Evolutionary conservation across 2,888 invertebrate species (phyloP), one percentile per base, ranked within the genome.

Genomic region (Drosophila incognita): DNA sequence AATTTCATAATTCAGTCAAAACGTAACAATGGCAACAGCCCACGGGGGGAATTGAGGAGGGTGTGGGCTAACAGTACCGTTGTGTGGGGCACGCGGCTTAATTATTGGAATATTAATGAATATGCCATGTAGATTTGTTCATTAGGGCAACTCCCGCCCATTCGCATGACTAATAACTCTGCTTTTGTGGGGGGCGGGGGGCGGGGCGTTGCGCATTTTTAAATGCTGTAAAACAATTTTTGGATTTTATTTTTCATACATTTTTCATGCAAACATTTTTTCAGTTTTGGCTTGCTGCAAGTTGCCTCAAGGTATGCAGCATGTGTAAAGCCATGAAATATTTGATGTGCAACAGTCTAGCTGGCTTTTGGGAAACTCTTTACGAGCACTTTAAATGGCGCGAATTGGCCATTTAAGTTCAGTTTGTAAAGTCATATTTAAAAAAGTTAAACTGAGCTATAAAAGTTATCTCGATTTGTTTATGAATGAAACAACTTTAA

Each of bases 51-150:
- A 18, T 7, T 10, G 35, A 13, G 13, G 8, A 2, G 31, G 51
- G 24, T 11, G n/a, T 15, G 27, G 29, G 33, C 10, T 40, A 52
- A 54, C 54, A 48, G 29, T 40, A 1, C 35, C 56, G 15, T 31
- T n/a, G 60, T 15, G 29, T 62, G 29, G 58, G 63, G 53, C 65
- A 53, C n/a, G 29, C 18, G 10, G 69, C 86, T 90, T 87, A 90
- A 87, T 87, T 87, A 87, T 87, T 88, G 87, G 89, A 82, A 88
- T 86, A 90, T 87, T 87, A 90, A 90, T 87, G 86, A 87, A 87
- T 82, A 78, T 79, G 88, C 80, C 86, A 71, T 82, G 80, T 76
- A 81, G 83, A 81, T 79, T 79, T 76, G 77, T 89, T 84, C 81
- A 81, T 79, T 75, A 62, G 58, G 71, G 52, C 21, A 53, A 24